A percentile compares a stretch with the other conserved stretches of the same genome.
These are phyloP conservation scores for Sesia apiformis DNA, from an alignment of 2,888 invertebrate genomes.

Conservation along the genomic window DNA sequence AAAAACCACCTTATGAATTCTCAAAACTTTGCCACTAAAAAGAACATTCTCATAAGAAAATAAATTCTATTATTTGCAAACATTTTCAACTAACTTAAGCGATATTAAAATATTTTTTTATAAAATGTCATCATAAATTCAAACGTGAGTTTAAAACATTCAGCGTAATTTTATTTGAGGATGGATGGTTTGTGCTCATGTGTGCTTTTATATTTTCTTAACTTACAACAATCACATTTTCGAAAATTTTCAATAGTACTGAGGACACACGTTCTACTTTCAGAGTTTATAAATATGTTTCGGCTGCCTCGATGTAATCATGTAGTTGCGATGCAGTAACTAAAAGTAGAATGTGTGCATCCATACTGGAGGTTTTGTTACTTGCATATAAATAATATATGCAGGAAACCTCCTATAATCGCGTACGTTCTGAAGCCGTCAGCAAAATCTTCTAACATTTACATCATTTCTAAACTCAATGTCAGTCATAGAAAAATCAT, in stretches of 20 bases:
- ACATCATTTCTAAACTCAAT: no score
- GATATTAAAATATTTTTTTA: conserved; percentile 69
- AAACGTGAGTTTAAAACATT: conserved; percentile 71
- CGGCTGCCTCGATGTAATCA: not conserved
- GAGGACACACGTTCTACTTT: not conserved
- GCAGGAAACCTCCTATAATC: no score
- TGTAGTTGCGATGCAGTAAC: not conserved
- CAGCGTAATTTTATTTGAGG: conserved; percentile 64
- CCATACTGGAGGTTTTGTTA: not conserved
- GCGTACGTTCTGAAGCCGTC: no score
- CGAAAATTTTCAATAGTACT: conserved; percentile 16
- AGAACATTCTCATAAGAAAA: conserved; percentile 53
- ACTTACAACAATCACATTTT: conserved; percentile 66
- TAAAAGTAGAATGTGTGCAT: not conserved
- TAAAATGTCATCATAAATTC: conserved; percentile 74
- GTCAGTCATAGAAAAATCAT: conserved; percentile 43
- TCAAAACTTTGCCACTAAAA: conserved; percentile 47
- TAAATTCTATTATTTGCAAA: conserved; percentile 70
- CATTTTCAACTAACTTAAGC: conserved; percentile 68
- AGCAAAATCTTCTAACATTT: no score
- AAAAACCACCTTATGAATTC: conserved; percentile 52
- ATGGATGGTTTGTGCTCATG: conserved; percentile 73
- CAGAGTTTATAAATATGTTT: not conserved
- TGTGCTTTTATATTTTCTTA: conserved; percentile 68
- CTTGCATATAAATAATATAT: not conserved